Conservation (phyloP, 2,888 invertebrate genomes). For the Gari tellinella region DNA sequence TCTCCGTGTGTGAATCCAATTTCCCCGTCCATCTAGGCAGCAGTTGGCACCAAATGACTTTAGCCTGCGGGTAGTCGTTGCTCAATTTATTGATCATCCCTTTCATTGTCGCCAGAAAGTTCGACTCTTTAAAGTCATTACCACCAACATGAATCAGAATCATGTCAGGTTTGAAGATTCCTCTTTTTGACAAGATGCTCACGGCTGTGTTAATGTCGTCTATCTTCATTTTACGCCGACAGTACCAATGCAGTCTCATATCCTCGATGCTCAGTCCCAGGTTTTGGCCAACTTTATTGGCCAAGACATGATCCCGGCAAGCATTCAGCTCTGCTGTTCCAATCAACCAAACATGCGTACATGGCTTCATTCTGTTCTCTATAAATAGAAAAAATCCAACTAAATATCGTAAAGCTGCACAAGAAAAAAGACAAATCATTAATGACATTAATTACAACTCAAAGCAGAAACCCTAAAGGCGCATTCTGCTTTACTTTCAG, state of each 20-base stretch:
- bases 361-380: neutral
- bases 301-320: no score
- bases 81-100: conserved; percentile 18
- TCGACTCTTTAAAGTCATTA: conserved; percentile 30
- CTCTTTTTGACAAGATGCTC: conserved; percentile 1
- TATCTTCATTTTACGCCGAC: conserved; percentile 8
- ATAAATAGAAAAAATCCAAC: no score
- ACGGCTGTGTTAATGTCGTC: conserved; percentile 15
- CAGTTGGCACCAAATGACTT: conserved; percentile 47
- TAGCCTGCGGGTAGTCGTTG: conserved; percentile 12
- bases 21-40: conserved; percentile 28
- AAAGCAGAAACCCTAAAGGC: no score
- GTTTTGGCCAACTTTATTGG: neutral
- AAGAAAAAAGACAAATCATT: no score
- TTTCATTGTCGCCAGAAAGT: conserved; percentile 9
- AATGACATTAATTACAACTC: no score
- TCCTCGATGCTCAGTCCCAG: conserved; percentile 17
- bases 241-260: conserved; percentile 28
- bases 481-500: no score
- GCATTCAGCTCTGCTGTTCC: conserved; percentile 49
- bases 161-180: conserved; percentile 11
- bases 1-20: conserved; percentile 7
- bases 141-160: conserved; percentile 52
- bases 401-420: no score
- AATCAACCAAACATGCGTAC: conserved; percentile 37